These are phyloP conservation scores for Bovichtus variegatus DNA, from an alignment of 2,797 vertebrate species.

Conservation along the genomic window DNA sequence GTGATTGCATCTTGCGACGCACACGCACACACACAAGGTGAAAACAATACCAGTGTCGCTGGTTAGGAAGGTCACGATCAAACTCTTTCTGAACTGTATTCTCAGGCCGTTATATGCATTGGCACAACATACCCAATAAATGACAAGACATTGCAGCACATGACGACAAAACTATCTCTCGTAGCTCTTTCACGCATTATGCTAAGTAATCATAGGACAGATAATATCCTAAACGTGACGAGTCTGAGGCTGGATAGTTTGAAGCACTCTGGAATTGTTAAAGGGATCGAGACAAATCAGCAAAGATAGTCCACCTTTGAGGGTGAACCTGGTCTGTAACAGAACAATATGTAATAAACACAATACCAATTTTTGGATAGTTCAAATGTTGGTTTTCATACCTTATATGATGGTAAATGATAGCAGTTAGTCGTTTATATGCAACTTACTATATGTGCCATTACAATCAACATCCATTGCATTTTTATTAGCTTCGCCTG, in stretches of 20 bases:
- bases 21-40: too few relatives aligned
- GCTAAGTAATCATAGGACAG: neutral
- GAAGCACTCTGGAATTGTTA: neutral
- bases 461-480: neutral
- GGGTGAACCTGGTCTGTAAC: neutral
- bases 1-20: too few relatives aligned
- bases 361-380: neutral
- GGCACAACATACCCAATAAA: neutral
- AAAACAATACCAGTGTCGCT: too few relatives aligned
- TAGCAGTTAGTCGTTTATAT: neutral
- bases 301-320: neutral
- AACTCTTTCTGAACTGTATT: neutral
- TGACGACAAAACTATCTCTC: neutral
- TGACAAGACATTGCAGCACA: slow-evolving; percentile 3
- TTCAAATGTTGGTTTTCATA: neutral
- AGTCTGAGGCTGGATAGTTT: neutral
- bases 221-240: neutral
- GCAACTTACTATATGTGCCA: neutral
- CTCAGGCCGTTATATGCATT: neutral
- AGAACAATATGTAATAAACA: neutral
- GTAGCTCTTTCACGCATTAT: neutral
- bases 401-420: neutral
- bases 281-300: neutral
- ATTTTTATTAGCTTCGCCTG: neutral
- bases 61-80: neutral